Evolutionary conservation across 92 coral and sea anemone genomes (phyloP), one percentile per base, ranked within the genome.

Genomic region (Muricea muricata): DNA sequence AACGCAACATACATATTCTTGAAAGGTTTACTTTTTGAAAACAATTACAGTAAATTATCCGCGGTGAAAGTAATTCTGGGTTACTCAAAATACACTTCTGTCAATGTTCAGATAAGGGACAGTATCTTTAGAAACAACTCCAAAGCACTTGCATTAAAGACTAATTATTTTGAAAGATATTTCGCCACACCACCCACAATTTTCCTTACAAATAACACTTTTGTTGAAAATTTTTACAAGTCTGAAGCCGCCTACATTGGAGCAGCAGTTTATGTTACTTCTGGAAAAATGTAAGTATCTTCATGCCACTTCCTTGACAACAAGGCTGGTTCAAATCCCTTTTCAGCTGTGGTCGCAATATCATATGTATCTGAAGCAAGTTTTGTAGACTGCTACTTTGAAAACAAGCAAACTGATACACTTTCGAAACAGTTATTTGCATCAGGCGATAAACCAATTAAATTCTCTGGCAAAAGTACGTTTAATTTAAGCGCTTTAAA

Each of bases 221-320:
- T 71, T 17, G 13, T 20, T 11, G 7, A 71, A 3, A 71, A 71
- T 37, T 2, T 33, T 30, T 15, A 68, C 23, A 7, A 52, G 3
- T n/a, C 21, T 15, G 28, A 39, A 0, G n/a, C 4, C 18, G 1
- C 4, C 0, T 11, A 24, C 6, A 18, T 0, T 6, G n/a, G 12
- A 13, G 25, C 54, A 18, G 25, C 78, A 9, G 18, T 71, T 18
- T 17, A 18, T 17, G 40, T 71, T 71, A 1, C 6, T 0, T 0
- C 1, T 0, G 55, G 78, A 0, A 26, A 26, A 15, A 18, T 9
- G 1, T 32, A 24, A 2, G 54, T 71, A 7, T 11, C 39, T 1
- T 10, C 56, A 24, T 71, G 78, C 20, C 78, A 57, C 42, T 71
- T 71, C 78, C 56, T 39, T 37, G 78, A 71, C 56, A 71, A 71